phyloP scores from a whole-genome alignment of 2,797 vertebrate species.

The Taeniopygia guttata region DNA sequence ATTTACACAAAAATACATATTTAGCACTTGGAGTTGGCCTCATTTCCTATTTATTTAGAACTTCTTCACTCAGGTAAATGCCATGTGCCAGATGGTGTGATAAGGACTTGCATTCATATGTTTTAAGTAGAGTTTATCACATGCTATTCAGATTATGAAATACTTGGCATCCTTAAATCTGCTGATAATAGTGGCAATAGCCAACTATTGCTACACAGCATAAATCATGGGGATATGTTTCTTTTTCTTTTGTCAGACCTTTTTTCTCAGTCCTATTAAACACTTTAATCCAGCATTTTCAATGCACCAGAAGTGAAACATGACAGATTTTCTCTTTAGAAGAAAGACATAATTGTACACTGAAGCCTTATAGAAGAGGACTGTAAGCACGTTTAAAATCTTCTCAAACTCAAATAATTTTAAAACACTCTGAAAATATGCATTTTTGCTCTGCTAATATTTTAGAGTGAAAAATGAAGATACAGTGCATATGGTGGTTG shows the following conservation, averaged over 20 bases:
- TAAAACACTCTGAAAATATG: not conserved
- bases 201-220: not conserved
- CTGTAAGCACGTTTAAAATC: not conserved
- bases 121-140: not conserved
- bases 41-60: not conserved
- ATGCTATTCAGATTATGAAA: not conserved
- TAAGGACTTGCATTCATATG: not conserved
- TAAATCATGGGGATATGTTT: not conserved
- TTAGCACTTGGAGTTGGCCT: not conserved
- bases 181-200: not conserved
- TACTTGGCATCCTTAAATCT: not conserved
- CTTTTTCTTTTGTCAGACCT: not conserved
- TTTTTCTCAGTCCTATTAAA: not conserved
- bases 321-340: not conserved
- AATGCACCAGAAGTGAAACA: not conserved
- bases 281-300: not conserved
- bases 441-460: not conserved
- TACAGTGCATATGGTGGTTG: fast-evolving
- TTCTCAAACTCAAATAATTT: not conserved
- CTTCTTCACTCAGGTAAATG: not conserved
- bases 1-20: not conserved
- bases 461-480: not conserved
- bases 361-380: not conserved
- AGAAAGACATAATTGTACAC: not conserved
- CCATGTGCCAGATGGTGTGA: not conserved